Percentiles rank a stretch among this genome's conserved stretches.
Conservation (phyloP, 2,797 vertebrate species). For the Tiaroga cobitis region DNA sequence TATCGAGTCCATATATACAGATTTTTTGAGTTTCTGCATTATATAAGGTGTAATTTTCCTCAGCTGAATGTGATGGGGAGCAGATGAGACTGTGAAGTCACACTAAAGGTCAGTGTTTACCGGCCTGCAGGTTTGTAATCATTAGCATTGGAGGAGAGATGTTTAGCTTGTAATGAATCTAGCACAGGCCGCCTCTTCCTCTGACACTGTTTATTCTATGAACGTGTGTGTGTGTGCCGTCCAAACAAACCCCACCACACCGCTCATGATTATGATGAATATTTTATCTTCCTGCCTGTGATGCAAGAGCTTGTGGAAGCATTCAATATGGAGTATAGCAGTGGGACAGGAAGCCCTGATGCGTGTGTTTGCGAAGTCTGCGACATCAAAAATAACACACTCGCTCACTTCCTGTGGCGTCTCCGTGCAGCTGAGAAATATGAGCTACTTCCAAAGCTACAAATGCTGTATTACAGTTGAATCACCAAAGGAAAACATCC, state of each 20-base stretch:
- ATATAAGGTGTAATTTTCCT: not conserved
- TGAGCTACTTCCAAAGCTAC: not conserved
- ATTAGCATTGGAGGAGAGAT: slow-evolving; percentile 8
- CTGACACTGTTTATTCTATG: slow-evolving; percentile 63
- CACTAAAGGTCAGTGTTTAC: slow-evolving; percentile 10
- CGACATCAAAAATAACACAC: not conserved
- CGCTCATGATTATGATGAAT: slow-evolving; percentile 69
- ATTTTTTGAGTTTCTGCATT: not conserved
- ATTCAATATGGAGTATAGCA: slow-evolving; percentile 66
- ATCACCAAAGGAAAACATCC: not conserved
- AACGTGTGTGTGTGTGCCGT: slow-evolving; percentile 56
- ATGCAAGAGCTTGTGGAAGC: slow-evolving; percentile 65
- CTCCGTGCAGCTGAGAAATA: not conserved
- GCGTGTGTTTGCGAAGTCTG: slow-evolving; percentile 26
- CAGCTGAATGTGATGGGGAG: not conserved
- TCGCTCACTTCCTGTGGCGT: not conserved
- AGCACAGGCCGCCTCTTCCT: slow-evolving; percentile 53
- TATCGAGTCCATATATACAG: not conserved
- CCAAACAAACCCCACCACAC: slow-evolving; percentile 68
- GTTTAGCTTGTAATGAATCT: slow-evolving; percentile 7
- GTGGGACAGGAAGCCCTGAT: slow-evolving; percentile 34
- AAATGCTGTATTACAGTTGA: not conserved
- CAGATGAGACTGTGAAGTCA: not conserved
- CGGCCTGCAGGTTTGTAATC: slow-evolving; percentile 14
- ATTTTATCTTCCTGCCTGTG: slow-evolving; percentile 71